phyloP scores from a whole-genome alignment of 2,113 vertebrate genomes.

The Struthidea cinerea region DNA sequence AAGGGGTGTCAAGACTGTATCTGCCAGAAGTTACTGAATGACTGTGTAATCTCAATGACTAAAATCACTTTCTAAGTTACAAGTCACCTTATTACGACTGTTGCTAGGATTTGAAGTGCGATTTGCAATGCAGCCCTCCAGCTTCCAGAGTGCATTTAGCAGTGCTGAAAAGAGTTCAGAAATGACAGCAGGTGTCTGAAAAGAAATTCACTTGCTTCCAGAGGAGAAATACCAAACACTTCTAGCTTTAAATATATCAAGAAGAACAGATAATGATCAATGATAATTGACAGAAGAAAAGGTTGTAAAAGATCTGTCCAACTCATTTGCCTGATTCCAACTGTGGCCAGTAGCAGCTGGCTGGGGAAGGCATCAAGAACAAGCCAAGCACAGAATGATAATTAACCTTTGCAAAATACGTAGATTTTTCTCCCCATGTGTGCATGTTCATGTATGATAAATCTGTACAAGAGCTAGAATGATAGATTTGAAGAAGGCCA shows the following conservation, averaged over 20 bases:
- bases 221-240: not conserved
- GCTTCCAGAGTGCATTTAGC: not conserved
- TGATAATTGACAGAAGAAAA: not conserved
- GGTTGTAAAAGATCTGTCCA: not conserved
- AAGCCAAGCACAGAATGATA: not conserved
- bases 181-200: not conserved
- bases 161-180: not conserved
- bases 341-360: not conserved
- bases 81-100: not conserved
- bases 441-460: not conserved
- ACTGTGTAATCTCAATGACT: not conserved
- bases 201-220: not conserved
- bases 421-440: not conserved
- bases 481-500: not conserved
- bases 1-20: not conserved
- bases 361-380: not conserved
- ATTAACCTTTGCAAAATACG: not conserved
- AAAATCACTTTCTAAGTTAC: not conserved
- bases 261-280: not conserved
- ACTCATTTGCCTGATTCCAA: not conserved
- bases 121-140: not conserved
- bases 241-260: not conserved
- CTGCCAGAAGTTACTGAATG: not conserved
- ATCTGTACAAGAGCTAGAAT: not conserved
- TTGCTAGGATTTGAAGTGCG: not conserved